These are phyloP conservation scores for Phortica okadai DNA, from an alignment of 2,888 invertebrate genomes.

Conservation along the genomic window DNA sequence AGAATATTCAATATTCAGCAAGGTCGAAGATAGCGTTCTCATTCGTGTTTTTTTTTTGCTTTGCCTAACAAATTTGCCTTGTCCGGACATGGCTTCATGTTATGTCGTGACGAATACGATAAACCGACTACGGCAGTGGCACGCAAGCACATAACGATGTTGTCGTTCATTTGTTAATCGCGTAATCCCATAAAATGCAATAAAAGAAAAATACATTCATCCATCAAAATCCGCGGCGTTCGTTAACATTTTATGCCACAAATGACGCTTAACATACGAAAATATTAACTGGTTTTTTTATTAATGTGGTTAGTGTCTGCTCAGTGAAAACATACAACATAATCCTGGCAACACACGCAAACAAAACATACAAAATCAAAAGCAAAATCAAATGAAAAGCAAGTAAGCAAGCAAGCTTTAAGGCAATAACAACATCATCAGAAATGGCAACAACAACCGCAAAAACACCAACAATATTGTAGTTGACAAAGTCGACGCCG, in stretches of 20 bases:
- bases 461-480: neutral
- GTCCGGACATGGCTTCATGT: too few relatives aligned
- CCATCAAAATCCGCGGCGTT: constrained; percentile 16
- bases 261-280: too few relatives aligned
- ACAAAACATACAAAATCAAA: neutral
- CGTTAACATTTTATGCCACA: neutral
- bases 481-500: neutral
- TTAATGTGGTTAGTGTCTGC: too few relatives aligned
- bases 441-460: constrained; percentile 5
- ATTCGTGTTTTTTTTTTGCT: too few relatives aligned
- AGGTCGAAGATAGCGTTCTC: too few relatives aligned
- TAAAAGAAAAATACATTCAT: neutral
- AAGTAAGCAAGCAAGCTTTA: constrained; percentile 46
- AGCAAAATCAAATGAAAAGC: constrained; percentile 59
- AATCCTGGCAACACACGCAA: neutral
- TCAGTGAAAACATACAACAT: neutral
- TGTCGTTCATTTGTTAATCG: too few relatives aligned
- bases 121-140: too few relatives aligned
- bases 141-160: too few relatives aligned
- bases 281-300: neutral
- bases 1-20: too few relatives aligned
- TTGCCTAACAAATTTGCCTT: too few relatives aligned
- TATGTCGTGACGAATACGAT: too few relatives aligned
- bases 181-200: neutral
- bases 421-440: constrained; percentile 19